phyloP scores from a whole-genome alignment of 2,113 vertebrate species.

The Marmota flaviventris region DNA sequence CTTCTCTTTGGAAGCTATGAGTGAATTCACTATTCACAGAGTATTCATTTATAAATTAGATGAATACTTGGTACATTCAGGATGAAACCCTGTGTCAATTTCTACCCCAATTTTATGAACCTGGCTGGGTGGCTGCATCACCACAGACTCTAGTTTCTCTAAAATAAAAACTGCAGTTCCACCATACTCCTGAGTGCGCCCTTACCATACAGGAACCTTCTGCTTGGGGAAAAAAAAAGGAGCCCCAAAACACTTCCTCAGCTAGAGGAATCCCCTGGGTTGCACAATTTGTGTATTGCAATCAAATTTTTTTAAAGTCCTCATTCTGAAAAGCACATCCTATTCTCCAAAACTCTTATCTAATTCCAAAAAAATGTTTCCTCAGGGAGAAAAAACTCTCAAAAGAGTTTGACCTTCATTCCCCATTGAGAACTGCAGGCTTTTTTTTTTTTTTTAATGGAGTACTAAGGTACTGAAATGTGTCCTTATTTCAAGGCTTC shows the following conservation, averaged over 20 bases:
- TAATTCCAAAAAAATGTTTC: conserved; percentile 42
- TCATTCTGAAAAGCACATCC: conserved; percentile 33
- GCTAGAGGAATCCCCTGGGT: neutral
- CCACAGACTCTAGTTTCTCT: neutral
- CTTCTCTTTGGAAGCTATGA: neutral
- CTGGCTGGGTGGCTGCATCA: neutral
- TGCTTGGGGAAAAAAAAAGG: neutral
- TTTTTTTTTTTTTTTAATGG: neutral
- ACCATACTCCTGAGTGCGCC: too few species aligned
- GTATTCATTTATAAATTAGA: neutral
- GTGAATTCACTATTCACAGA: neutral
- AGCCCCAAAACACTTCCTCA: neutral
- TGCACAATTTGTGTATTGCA: neutral
- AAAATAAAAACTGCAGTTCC: neutral
- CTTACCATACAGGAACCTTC: neutral
- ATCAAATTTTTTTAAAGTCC: neutral
- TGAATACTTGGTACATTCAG: neutral
- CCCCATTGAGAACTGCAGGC: neutral
- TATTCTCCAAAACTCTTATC: neutral
- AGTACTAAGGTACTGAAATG: neutral
- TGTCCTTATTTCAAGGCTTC: neutral
- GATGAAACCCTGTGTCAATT: neutral
- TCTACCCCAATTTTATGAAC: neutral
- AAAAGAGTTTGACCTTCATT: neutral
- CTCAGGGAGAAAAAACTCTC: neutral